Conservation (phyloP, 2,797 vertebrate species). For the Pitangus sulphuratus region DNA sequence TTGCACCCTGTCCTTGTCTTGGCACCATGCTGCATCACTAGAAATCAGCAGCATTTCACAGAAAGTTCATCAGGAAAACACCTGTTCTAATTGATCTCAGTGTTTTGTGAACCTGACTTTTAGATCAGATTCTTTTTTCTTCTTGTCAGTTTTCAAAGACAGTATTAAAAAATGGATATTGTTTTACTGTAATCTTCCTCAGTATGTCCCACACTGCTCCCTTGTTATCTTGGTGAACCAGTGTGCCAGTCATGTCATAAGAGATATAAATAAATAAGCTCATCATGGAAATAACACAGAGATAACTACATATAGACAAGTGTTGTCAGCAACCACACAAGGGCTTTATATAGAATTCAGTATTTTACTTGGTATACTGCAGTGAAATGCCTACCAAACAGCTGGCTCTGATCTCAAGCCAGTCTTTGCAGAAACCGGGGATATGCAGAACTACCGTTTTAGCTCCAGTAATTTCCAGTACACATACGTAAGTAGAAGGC, state of each 20-base stretch:
- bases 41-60: neutral
- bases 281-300: neutral
- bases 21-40: neutral
- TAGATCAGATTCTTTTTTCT: neutral
- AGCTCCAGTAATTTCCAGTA: neutral
- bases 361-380: neutral
- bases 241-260: neutral
- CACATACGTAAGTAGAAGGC: accelerated
- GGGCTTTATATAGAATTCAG: neutral
- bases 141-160: neutral
- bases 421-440: neutral
- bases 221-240: neutral
- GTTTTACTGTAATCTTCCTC: neutral
- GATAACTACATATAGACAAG: neutral
- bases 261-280: neutral
- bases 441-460: neutral
- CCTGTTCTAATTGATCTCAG: neutral
- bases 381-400: neutral
- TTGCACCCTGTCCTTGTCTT: neutral
- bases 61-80: neutral
- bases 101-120: neutral
- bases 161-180: neutral
- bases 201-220: neutral
- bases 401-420: neutral
- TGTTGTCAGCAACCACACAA: neutral